phyloP scores from a whole-genome alignment of 2,888 invertebrate genomes.

The Laothoe populi region DNA sequence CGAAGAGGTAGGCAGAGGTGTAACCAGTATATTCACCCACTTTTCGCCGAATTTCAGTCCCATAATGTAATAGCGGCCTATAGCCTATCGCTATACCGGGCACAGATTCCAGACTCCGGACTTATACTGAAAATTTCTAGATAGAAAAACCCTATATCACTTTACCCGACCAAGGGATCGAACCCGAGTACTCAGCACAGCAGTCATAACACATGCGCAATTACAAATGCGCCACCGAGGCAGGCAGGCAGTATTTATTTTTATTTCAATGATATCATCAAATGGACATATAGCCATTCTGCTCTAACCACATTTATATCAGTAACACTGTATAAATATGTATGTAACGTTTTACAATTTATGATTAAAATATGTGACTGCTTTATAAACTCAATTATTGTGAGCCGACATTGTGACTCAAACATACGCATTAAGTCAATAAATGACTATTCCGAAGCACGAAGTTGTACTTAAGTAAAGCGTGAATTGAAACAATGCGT shows the following conservation, averaged over 20 bases:
- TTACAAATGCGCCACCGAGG: too few relatives aligned
- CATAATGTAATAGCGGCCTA: too few relatives aligned
- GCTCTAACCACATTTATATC: background rate
- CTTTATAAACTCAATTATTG: constrained; percentile 9
- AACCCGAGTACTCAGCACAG: too few relatives aligned
- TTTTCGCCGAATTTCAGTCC: too few relatives aligned
- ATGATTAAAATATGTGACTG: constrained; percentile 22
- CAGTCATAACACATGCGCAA: too few relatives aligned
- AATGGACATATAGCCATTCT: background rate
- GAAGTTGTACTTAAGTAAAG: background rate
- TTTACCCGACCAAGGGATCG: too few relatives aligned
- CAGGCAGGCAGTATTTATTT: background rate
- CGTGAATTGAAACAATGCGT: background rate
- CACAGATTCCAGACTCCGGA: too few relatives aligned
- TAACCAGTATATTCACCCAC: too few relatives aligned
- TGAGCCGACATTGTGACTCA: background rate
- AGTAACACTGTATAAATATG: constrained; percentile 7
- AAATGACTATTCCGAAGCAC: background rate
- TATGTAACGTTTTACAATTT: background rate
- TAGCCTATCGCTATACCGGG: too few relatives aligned
- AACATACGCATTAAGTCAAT: background rate
- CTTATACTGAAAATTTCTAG: too few relatives aligned
- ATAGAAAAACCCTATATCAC: too few relatives aligned
- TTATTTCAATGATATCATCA: background rate
- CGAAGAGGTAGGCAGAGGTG: too few relatives aligned